Base-by-base conservation (phyloP, 2,113 vertebrate genomes). In the Semicossyphus pulcher region DNA sequence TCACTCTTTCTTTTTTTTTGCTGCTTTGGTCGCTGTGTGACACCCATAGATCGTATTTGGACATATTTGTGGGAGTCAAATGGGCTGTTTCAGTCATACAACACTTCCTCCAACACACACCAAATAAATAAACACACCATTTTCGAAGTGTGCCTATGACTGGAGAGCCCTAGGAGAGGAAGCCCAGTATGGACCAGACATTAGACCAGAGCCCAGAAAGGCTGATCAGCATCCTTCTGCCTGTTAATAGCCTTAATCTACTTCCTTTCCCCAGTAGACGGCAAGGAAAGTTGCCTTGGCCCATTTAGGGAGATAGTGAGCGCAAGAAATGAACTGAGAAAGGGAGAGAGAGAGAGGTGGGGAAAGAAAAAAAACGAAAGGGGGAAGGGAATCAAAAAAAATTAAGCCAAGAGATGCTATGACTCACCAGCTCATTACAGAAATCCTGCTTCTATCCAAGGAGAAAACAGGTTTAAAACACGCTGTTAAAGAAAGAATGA, bases 341-440 rank as follows among this genome's bases (percentile, higher is more conserved):
- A 47, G 51, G 42, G 42, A 57, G 29, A 45, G 11, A 37, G 26
- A 72, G 28, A 36, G 10, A 21, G 53, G 52, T 9, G 15, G 12
- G 32, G 48, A 23, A 20, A 37, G 12, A 47, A 29, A 39, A 12
- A 25, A 60, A 39, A 10, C 48, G n/a, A 39, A 29, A 37, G 48
- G 53, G 52, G 66, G 80, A 20, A 70, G 52, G 74, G 73, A 83
- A 77, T 84, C 70, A 4, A 41, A 81, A 79, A 83, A 83, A 84
- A 82, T 58, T 81, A 81, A 86, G 51, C 45, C 23, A 9, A 76
- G 78, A 80, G 74, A 89, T 78, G 84, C 53, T 74, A 61, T 86
- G 83, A 87, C 65, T 88, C 86, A 89, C 78, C 11, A 73, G 76
- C 85, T 88, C 81, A 92, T 88, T 89, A 89, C 82, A 69, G 65